Evolutionary conservation across 2,113 vertebrate genomes (phyloP).

Genomic region (Setophaga kirtlandii): DNA sequence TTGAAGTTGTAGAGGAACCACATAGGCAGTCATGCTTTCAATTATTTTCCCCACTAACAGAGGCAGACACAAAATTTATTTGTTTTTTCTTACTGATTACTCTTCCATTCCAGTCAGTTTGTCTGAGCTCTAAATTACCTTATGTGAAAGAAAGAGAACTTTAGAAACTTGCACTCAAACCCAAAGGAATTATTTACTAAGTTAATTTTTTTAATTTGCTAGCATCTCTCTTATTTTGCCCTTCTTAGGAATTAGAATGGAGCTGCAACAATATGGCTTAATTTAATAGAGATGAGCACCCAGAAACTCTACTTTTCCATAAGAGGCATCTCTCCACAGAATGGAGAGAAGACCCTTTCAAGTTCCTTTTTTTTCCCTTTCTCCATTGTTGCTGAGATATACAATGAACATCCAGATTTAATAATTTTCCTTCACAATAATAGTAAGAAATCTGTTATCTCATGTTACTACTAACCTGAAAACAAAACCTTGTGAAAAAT

Average conservation of each 20-base stretch:
- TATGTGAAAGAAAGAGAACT: constrained; percentile 54
- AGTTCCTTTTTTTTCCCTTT: neutral
- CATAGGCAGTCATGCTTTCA: constrained; percentile 77
- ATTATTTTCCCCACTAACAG: constrained; percentile 75
- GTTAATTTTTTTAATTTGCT: constrained; percentile 60
- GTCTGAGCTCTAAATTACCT: constrained; percentile 59
- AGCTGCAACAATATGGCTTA: neutral
- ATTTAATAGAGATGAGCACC: neutral
- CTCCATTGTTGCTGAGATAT: neutral
- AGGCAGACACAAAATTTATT: constrained; percentile 73
- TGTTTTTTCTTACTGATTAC: constrained; percentile 73
- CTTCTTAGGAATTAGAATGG: neutral
- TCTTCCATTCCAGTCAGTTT: constrained; percentile 61
- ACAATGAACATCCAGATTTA: neutral
- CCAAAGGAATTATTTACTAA: constrained; percentile 44
- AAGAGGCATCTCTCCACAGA: neutral
- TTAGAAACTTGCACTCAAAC: constrained; percentile 46
- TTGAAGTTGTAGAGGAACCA: constrained; percentile 75
- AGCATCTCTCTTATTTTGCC: neutral
- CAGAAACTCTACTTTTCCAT: neutral
- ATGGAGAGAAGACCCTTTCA: neutral
- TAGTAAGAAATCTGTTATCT: neutral
- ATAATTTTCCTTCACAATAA: neutral
- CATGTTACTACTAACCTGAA: neutral
- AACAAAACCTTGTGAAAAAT: neutral